phyloP scores from a whole-genome alignment of 2,888 invertebrate species.

The Andrena marginata region DNA sequence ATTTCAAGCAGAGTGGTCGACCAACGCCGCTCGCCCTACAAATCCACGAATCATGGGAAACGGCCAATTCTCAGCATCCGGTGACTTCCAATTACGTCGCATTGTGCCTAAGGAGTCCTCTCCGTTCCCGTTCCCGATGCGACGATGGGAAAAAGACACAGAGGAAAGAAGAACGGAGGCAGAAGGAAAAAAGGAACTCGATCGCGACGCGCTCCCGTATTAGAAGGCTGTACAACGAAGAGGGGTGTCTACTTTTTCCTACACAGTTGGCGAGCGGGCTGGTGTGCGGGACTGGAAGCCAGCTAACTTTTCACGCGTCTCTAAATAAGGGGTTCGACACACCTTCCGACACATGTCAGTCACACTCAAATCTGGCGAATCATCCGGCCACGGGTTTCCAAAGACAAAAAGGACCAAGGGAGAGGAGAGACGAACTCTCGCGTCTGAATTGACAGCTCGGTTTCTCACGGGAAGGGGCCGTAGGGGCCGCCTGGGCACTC shows the following conservation, averaged over 20 bases:
- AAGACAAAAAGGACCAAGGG: conserved; percentile 42
- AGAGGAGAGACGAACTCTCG: background rate
- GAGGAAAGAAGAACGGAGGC: conserved; percentile 7
- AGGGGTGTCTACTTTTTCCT: conserved; percentile 20
- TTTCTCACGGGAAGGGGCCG: conserved; percentile 45
- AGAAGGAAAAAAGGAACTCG: conserved; percentile 27
- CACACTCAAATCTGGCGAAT: conserved; percentile 64
- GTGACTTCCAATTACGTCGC: conserved; percentile 70
- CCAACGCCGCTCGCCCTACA: conserved; percentile 25
- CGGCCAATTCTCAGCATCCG: conserved; percentile 69
- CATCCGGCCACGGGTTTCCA: conserved; percentile 55
- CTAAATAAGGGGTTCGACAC: conserved; percentile 59
- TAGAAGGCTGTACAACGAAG: conserved; percentile 59
- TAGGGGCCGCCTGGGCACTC: too few relatives aligned
- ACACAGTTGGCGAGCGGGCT: background rate
- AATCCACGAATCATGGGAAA: conserved; percentile 64
- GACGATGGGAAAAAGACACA: conserved; percentile 9
- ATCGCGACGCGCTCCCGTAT: conserved; percentile 54
- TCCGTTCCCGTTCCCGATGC: conserved; percentile 51
- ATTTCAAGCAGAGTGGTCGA: background rate
- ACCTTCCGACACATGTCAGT: conserved; percentile 75
- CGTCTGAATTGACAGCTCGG: conserved; percentile 1
- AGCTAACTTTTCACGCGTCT: conserved; percentile 62
- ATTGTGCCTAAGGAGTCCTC: conserved; percentile 65
- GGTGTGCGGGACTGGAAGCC: conserved; percentile 44